A percentile compares a stretch with the other conserved stretches of the same genome.
Evolutionary conservation across 2,888 invertebrate genomes (phyloP).

Genomic region (Saturnia pavonia): DNA sequence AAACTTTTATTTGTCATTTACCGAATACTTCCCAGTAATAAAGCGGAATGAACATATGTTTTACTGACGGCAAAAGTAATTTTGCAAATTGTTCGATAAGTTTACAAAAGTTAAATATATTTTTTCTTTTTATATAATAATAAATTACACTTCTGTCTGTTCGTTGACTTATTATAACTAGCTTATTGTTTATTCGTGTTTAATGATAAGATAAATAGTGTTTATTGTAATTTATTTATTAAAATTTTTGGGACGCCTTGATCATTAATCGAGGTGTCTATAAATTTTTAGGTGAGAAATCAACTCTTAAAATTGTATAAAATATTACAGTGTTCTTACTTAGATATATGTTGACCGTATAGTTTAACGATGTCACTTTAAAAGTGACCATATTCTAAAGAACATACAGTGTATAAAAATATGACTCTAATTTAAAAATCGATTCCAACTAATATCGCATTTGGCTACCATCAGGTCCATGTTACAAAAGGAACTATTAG

Average conservation of each 20-base stretch:
- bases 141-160: neutral
- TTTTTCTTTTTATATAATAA: neutral
- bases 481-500: too few relatives aligned
- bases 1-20: slow-evolving; percentile 39
- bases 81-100: slow-evolving; percentile 34
- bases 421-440: too few relatives aligned
- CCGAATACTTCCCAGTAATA: slow-evolving; percentile 26
- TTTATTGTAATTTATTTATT: neutral
- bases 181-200: neutral
- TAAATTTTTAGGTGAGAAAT: neutral
- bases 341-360: too few relatives aligned
- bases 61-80: slow-evolving; percentile 25
- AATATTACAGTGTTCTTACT: too few relatives aligned
- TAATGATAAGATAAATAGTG: too few relatives aligned
- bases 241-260: neutral
- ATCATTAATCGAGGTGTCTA: neutral
- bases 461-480: too few relatives aligned
- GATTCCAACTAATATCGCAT: too few relatives aligned
- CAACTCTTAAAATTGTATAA: too few relatives aligned
- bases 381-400: too few relatives aligned
- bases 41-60: slow-evolving; percentile 27
- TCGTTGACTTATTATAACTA: neutral
- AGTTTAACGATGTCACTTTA: too few relatives aligned
- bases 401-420: too few relatives aligned
- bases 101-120: slow-evolving; percentile 23